Evolutionary conservation across 2,113 vertebrate genomes (phyloP), one percentile per base, ranked within the genome.

Genomic region (zebrafish (Danio rerio)): DNA sequence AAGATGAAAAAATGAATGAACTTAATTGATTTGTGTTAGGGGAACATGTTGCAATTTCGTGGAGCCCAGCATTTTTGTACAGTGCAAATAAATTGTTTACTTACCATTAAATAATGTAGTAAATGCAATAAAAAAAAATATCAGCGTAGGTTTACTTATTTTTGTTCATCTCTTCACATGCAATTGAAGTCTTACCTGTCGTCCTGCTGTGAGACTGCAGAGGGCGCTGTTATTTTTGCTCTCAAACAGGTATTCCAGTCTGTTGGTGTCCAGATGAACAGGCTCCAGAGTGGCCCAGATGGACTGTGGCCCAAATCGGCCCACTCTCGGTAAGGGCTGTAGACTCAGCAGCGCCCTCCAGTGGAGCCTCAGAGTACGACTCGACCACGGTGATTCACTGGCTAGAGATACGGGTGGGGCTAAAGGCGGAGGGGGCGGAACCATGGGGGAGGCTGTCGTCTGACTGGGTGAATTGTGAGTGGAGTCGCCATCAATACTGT

Each of bases 211-310:
- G 15, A 86, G 52, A 6, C 66, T 84, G 70, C 89, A 90, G 83
- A 83, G 40, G 73, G 78, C 74, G 56, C 49, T 86, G 76, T 45
- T 84, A 68, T 50, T 75, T 49, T 93, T 94, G 2, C 87, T 90
- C 78, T 92, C 84, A 86, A 95, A 95, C 87, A 95, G 83, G 76
- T 90, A 87, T 84, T 87, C 86, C 80, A 95, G 89, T 7, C 81
- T 80, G 75, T 89, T 90, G 15, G 89, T 91, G 70, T 95, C 94
- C 82, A 95, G 7, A 7, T 77, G 81, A 10, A 94, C 92, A 0
- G 90, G 91, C 72, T 94, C 92, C 0, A 95, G 89, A 0, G 86
- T 45, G 0, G 92, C 92, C 94, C 94, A 95, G 56, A 95, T 94
- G 13, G 91, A 93, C 80, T 91, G 89, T 1, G 71, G 84, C 62